Conservation (phyloP, 2,113 vertebrate genomes). For the Pseudorasbora parva region DNA sequence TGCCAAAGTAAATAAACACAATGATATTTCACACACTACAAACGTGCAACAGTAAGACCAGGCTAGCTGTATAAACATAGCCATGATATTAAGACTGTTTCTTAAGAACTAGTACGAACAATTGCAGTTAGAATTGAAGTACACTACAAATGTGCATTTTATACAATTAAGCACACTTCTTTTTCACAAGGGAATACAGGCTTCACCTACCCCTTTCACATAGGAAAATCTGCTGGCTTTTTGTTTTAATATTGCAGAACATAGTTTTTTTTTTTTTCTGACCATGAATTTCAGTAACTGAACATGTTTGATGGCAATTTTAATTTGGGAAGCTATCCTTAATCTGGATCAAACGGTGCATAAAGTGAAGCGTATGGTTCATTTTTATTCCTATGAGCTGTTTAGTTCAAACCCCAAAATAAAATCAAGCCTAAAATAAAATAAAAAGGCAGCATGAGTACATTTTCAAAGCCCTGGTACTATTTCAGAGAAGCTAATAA, state of each 20-base stretch:
- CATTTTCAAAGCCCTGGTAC: slow-evolving; percentile 36
- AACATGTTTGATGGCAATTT: slow-evolving; percentile 27
- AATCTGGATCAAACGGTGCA: slow-evolving; percentile 33
- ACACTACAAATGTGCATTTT: neutral
- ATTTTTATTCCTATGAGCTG: slow-evolving; percentile 6
- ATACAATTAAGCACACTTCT: neutral
- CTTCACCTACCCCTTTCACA: neutral
- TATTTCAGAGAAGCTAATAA: slow-evolving; percentile 13
- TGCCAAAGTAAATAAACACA: slow-evolving; percentile 50
- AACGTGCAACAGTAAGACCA: neutral
- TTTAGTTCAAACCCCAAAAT: slow-evolving; percentile 34
- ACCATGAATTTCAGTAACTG: slow-evolving; percentile 20
- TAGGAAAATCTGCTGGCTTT: neutral
- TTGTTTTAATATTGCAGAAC: slow-evolving; percentile 2
- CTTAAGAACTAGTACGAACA: too few relatives aligned
- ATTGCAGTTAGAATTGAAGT: too few relatives aligned
- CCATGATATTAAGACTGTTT: too few relatives aligned
- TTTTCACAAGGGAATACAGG: neutral
- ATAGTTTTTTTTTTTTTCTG: slow-evolving; percentile 31
- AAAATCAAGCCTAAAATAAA: neutral
- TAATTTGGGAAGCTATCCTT: slow-evolving; percentile 20
- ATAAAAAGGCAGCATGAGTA: neutral
- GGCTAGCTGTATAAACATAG: too few relatives aligned
- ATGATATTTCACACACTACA: slow-evolving; percentile 50
- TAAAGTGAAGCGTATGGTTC: neutral